Base-by-base conservation (phyloP, 2,888 invertebrate species). In the Lepas anatifera region DNA sequence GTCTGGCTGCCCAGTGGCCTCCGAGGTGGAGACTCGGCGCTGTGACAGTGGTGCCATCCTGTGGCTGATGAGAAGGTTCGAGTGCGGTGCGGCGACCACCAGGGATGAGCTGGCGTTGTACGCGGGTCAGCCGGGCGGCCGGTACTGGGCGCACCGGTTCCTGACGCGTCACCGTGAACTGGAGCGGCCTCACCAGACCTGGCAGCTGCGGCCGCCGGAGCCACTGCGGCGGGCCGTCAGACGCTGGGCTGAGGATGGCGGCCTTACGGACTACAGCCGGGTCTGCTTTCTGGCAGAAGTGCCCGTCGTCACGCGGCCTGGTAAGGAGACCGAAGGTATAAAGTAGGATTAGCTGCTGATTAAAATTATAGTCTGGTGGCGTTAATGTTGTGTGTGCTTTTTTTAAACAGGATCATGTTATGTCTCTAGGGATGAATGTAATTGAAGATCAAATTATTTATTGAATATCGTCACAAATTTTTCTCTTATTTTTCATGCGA, bases 121-220 rank as follows among this genome's bases (percentile, higher is more conserved):
- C 52, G 52, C n/a, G 16, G 27, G 16, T 29, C 52, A 29, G 52
- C 52, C 52, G 32, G 52, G 52, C 52, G 52, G 52, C 29, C 52
- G 16, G 16, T 29, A 16, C 32, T 52, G 52, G 52, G 29, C 52
- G 29, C 16, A 29, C 2, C 13, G 52, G 52, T 32, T 52, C 29
- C 52, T 52, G 52, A 10, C 52, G 52, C 52, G 52, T 6, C 8
- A 52, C 32, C 84, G 73, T 75, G 77, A 3, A 79, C 83, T 74
- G 88, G 87, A 29, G 84, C 88, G 75, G 82, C 83, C 8, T 6
- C 37, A 35, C 87, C 86, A 81, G 95, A 92, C 52, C 16, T 52
- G 52, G 52, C 13, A 52, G 29, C 4, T 52, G 52, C 11, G 3
- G 18, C 32, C 27, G 16, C 52, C 52, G 4, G 32, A 29, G 29